A percentile compares a stretch with the other conserved stretches of the same genome.
Conservation (phyloP, 2,797 vertebrate species). For the Oryzias dopingdopingensis region DNA sequence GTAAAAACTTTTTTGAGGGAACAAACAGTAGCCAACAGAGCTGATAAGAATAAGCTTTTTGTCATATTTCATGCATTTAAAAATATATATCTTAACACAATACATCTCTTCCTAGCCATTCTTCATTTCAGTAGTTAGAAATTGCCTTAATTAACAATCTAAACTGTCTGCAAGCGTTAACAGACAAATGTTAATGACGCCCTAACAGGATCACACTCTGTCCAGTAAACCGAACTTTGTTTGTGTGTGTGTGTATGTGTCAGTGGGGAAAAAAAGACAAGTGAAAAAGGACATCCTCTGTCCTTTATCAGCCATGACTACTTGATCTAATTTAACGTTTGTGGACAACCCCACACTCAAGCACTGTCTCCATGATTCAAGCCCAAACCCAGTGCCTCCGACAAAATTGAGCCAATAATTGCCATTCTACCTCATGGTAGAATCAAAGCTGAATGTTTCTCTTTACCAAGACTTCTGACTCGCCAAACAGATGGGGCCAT, state of each 20-base stretch:
- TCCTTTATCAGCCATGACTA: conserved; percentile 42
- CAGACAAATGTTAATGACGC: conserved; percentile 17
- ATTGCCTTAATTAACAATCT: conserved; percentile 4
- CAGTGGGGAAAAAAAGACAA: conserved; percentile 10
- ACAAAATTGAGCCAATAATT: conserved; percentile 27
- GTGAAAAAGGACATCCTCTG: conserved; percentile 44
- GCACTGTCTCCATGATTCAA: conserved; percentile 24
- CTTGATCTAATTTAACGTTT: conserved; percentile 39
- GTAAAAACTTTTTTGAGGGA: conserved; percentile 15
- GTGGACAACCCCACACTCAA: conserved; percentile 15
- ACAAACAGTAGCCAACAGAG: conserved; percentile 15
- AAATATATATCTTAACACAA: conserved; percentile 6
- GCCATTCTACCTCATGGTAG: conserved; percentile 20
- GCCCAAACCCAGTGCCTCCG: conserved; percentile 11
- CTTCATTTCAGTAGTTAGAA: conserved; percentile 1
- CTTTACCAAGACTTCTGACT: conserved; percentile 21
- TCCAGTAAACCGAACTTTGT: conserved; percentile 2
- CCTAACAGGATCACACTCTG: conserved; percentile 19
- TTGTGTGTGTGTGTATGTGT: not conserved
- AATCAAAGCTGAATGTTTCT: conserved; percentile 29
- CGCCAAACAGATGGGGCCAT: conserved; percentile 25
- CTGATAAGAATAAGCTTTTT: not conserved
- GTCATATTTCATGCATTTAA: not conserved
- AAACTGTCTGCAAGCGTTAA: conserved; percentile 28
- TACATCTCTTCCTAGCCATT: not conserved